A percentile compares a stretch with the other conserved stretches of the same genome.
Evolutionary conservation across 2,888 invertebrate genomes (phyloP).

Genomic region (Netelia virgata): DNA sequence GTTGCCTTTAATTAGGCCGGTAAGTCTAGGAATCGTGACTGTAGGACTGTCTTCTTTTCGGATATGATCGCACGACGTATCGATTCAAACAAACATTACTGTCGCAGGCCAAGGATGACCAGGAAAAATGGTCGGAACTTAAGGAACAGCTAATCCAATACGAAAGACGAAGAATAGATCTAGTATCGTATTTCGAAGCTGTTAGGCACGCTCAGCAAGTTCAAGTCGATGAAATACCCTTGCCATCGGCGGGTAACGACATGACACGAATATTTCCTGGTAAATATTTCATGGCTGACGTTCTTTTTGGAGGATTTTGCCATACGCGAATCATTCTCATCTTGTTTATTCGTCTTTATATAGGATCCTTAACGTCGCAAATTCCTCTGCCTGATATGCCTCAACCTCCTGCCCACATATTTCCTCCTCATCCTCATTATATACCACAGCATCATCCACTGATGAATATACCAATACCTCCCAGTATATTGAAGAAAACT

Average conservation of each 20-base stretch:
- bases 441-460: conserved; percentile 84
- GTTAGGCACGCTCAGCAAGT: conserved; percentile 98
- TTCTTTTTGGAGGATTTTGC: neutral
- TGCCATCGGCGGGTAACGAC: conserved; percentile 88
- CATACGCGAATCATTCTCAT: conserved; percentile 3
- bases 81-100: conserved; percentile 47
- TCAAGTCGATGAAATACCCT: conserved; percentile 97
- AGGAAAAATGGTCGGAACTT: conserved; percentile 96
- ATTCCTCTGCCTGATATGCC: conserved; percentile 86
- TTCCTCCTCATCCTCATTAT: conserved; percentile 81
- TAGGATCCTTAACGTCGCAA: conserved; percentile 86
- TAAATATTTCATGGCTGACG: conserved; percentile 78
- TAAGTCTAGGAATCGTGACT: conserved; percentile 1
- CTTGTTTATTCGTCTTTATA: conserved; percentile 58
- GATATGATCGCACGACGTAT: neutral
- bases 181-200: conserved; percentile 97
- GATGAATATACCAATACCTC: conserved; percentile 87
- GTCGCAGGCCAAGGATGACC: conserved; percentile 96
- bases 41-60: neutral
- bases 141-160: conserved; percentile 96
- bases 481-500: conserved; percentile 91
- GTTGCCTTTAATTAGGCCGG: conserved; percentile 13
- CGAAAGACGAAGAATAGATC: conserved; percentile 93
- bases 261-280: conserved; percentile 80
- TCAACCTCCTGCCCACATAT: conserved; percentile 81